A percentile compares a stretch with the other conserved stretches of the same genome.
These are phyloP conservation scores for Pampusana beccarii DNA, from an alignment of 2,113 vertebrate genomes.

Conservation along the genomic window DNA sequence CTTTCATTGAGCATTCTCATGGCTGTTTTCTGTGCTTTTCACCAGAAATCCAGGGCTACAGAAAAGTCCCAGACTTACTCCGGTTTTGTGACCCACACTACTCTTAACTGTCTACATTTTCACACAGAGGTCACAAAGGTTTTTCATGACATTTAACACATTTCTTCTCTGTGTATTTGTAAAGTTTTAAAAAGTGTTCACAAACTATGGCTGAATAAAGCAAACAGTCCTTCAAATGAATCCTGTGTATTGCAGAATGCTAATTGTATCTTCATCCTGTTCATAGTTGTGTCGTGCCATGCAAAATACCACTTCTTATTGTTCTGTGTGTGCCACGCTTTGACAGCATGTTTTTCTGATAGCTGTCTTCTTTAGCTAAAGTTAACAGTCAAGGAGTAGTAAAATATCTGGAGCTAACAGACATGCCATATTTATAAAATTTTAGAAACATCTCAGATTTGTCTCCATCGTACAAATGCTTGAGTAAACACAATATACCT, in stretches of 20 bases:
- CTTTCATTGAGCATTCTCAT: not conserved
- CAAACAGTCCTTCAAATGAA: not conserved
- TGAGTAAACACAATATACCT: not conserved
- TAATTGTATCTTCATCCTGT: not conserved
- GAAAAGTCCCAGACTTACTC: not conserved
- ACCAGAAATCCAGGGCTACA: not conserved
- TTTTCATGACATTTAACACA: not conserved
- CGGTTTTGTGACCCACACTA: not conserved
- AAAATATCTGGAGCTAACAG: not conserved
- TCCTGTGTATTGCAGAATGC: not conserved
- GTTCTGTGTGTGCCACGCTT: not conserved
- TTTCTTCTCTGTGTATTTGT: not conserved
- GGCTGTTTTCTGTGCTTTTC: not conserved
- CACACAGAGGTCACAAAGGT: not conserved
- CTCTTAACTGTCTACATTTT: not conserved
- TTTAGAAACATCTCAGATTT: conserved; percentile 30
- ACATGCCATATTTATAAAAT: not conserved
- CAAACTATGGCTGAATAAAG: not conserved
- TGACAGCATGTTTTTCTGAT: not conserved
- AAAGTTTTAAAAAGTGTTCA: not conserved
- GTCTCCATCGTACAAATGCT: not conserved
- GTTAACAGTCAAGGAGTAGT: not conserved
- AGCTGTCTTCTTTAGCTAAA: not conserved
- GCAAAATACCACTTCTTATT: not conserved
- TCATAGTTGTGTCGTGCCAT: not conserved